These are phyloP conservation scores for Phymastichus coffea DNA, from an alignment of 1,140 invertebrate genomes.

Conservation along the genomic window DNA sequence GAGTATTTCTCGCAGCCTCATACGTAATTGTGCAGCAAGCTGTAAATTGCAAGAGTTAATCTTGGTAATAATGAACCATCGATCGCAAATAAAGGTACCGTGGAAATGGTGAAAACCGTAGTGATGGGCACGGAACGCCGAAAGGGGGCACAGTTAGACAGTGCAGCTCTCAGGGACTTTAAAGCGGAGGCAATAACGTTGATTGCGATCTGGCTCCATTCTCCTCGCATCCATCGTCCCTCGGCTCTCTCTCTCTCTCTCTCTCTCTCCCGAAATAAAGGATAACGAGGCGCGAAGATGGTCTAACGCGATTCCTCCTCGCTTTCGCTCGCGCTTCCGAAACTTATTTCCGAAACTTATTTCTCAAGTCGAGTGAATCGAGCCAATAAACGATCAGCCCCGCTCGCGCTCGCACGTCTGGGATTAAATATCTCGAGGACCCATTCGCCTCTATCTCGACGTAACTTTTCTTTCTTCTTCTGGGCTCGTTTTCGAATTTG, in stretches of 20 bases:
- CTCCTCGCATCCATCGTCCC: too few species aligned
- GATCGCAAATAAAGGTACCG: too few species aligned
- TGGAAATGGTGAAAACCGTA: too few species aligned
- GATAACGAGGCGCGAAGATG: slow-evolving; percentile 54
- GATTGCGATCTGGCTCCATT: too few species aligned
- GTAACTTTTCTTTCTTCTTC: slow-evolving; percentile 6
- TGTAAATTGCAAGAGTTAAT: too few species aligned
- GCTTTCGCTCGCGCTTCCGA: slow-evolving; percentile 38
- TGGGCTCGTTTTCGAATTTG: too few species aligned
- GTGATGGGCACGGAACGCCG: too few species aligned
- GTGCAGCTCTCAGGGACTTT: too few species aligned
- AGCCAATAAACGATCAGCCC: slow-evolving; percentile 53
- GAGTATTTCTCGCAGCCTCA: too few species aligned
- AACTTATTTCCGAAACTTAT: slow-evolving; percentile 52
- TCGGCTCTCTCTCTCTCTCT: slow-evolving; percentile 11
- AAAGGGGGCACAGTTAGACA: too few species aligned
- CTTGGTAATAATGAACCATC: too few species aligned
- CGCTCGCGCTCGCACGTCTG: slow-evolving; percentile 21
- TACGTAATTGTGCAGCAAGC: too few species aligned
- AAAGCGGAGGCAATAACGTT: slow-evolving; percentile 31
- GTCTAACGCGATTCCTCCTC: slow-evolving; percentile 50
- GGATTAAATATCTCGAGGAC: slow-evolving; percentile 52
- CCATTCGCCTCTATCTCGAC: neutral
- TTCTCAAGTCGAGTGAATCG: slow-evolving; percentile 32
- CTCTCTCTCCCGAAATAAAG: slow-evolving; percentile 43